Evolutionary conservation across 2,888 invertebrate species (phyloP), one percentile per base, ranked within the genome.

Genomic region (Patella ulyssiponensis): DNA sequence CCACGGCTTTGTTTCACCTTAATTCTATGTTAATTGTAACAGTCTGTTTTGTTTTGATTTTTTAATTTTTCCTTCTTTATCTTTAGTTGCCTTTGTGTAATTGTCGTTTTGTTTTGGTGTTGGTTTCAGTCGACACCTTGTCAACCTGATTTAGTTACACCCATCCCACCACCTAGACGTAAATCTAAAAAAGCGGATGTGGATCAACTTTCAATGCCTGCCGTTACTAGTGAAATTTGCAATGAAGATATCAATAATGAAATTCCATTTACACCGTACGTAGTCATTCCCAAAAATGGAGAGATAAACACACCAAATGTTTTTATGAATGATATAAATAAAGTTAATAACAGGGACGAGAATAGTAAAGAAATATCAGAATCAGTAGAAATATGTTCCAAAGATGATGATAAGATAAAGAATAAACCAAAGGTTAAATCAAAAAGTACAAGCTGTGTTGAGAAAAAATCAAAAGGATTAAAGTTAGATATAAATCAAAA

Each of bases 81-180:
- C 69, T 79, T 76, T 71, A 72, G 75, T 81, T 83, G 77, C 71
- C 80, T 81, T 84, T 81, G 80, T 77, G 81, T 64, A 64, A 64
- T 64, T 64, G 64, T 64, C 23, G 64, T 64, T 64, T 83, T 82
- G 69, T 82, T 81, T 79, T 81, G 80, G 78, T 84, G 81, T 69
- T 76, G 84, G 82, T 84, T 85, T 83, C 86, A 85, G 85, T 83
- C 82, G 15, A 73, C 81, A 44, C 80, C 83, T 76, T 64, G 64
- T 83, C 84, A 74, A 80, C 83, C 75, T 81, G 77, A 78, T 77
- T 82, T 74, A 79, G 73, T 73, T 73, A 52, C 77, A 73, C 81
- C 82, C 58, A 75, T 78, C 77, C 80, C 79, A 74, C 82, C 81
- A 71, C 80, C 81, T 27, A 80, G 84, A 76, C 84, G 81, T 81